A percentile compares a stretch with the other conserved stretches of the same genome.
phyloP scores from a whole-genome alignment of 1,140 invertebrate genomes.

The Diorhabda carinulata region DNA sequence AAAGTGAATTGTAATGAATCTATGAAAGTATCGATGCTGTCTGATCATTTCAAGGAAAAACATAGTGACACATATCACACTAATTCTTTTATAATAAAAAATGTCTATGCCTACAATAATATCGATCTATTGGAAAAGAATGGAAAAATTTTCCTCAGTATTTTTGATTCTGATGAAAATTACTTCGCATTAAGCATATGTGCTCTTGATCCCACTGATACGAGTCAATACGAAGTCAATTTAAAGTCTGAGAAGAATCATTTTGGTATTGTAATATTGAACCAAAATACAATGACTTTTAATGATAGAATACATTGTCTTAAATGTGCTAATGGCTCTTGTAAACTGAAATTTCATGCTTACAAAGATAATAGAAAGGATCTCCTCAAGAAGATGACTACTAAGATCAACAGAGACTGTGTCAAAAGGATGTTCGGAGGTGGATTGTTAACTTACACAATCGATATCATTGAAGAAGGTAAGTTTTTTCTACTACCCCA shows the following conservation, averaged over 20 bases:
- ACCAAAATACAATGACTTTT: constrained; percentile 15
- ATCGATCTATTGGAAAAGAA: constrained; percentile 17
- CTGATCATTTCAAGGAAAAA: constrained; percentile 16
- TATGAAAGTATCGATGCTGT: constrained; percentile 7
- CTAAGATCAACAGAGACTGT: constrained; percentile 13
- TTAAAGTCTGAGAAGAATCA: constrained; percentile 12
- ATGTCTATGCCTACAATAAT: constrained; percentile 10
- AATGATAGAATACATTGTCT: constrained; percentile 13
- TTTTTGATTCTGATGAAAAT: constrained; percentile 15
- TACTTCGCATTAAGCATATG: constrained; percentile 15
- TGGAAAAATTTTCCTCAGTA: constrained; percentile 13
- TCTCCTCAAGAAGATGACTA: constrained; percentile 14
- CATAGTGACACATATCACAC: constrained; percentile 12
- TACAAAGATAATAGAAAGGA: constrained; percentile 18
- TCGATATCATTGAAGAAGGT: constrained; percentile 10
- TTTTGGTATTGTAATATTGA: constrained; percentile 4
- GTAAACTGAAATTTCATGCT: constrained; percentile 13
- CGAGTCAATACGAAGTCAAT: constrained; percentile 14
- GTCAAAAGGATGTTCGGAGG: constrained; percentile 15
- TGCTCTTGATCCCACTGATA: constrained; percentile 1
- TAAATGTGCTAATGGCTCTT: constrained; percentile 11
- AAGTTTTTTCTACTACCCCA: neutral
- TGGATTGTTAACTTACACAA: constrained; percentile 13
- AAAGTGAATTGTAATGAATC: constrained; percentile 14
- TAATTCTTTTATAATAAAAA: constrained; percentile 15